Percentiles rank a stretch among this genome's conserved stretches.
These are phyloP conservation scores for Crocodylus rhombifer DNA, from an alignment of 2,797 vertebrate species.

Conservation along the genomic window DNA sequence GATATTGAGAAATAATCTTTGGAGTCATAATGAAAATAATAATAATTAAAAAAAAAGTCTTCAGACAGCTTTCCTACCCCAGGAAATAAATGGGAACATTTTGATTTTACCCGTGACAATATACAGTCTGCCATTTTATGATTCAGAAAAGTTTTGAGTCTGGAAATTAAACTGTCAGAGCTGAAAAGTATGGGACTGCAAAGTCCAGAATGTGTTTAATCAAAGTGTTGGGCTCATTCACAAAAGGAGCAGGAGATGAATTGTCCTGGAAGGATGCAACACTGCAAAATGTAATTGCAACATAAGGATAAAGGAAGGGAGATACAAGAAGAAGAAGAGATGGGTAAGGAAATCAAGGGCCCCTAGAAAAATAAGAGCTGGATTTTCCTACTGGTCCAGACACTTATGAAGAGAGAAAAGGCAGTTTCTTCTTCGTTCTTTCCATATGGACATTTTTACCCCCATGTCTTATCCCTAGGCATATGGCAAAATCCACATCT, in stretches of 20 bases:
- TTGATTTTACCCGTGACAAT: conserved; percentile 81
- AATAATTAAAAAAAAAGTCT: conserved; percentile 8
- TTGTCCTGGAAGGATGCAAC: conserved; percentile 72
- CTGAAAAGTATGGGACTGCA: conserved; percentile 78
- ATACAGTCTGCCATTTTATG: conserved; percentile 79
- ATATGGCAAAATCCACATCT: no score
- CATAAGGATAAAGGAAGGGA: conserved; percentile 39
- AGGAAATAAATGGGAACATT: conserved; percentile 76
- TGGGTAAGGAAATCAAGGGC: neutral
- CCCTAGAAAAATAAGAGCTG: neutral
- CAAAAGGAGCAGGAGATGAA: conserved; percentile 66
- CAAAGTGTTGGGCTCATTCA: conserved; percentile 68
- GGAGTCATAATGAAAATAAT: conserved; percentile 26
- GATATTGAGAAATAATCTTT: conserved; percentile 68
- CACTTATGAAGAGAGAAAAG: neutral
- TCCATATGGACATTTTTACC: neutral
- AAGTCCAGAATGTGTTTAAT: conserved; percentile 78
- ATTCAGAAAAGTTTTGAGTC: conserved; percentile 77
- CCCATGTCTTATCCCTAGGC: no score
- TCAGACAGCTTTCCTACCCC: conserved; percentile 66
- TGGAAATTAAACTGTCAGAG: conserved; percentile 83
- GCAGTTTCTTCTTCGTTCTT: neutral
- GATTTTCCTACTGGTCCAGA: neutral
- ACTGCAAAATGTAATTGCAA: conserved; percentile 59
- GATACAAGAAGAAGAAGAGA: neutral